A percentile compares a stretch with the other conserved stretches of the same genome.
Conservation (phyloP, 2,888 invertebrate species). For the Zhengitettix transpicula region DNA sequence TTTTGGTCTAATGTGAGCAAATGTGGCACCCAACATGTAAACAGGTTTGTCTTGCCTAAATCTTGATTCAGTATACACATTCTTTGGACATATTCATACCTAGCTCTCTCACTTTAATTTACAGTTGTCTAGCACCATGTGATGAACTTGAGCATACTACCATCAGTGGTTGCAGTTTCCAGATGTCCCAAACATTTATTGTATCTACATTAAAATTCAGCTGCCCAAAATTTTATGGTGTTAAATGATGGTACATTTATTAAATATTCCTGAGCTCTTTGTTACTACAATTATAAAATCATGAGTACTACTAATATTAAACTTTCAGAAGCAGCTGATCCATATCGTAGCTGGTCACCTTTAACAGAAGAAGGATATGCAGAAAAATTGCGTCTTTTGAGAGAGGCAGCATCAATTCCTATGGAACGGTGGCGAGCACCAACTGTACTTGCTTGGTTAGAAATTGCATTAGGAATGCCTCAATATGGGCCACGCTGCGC, state of each 20-base stretch:
- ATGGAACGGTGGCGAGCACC: conserved; percentile 85
- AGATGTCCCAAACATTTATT: too few species aligned
- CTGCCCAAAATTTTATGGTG: too few species aligned
- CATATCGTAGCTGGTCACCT: conserved; percentile 43
- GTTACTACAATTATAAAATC: not conserved
- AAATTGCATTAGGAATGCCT: conserved; percentile 86
- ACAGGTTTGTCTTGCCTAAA: not conserved
- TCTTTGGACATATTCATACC: too few species aligned
- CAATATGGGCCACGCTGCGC: conserved; percentile 80
- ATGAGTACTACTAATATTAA: not conserved
- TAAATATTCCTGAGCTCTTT: not conserved
- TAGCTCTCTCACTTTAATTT: too few species aligned
- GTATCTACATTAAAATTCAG: too few species aligned
- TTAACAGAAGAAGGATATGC: conserved; percentile 55
- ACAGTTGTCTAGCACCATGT: too few species aligned
- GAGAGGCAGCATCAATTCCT: conserved; percentile 70
- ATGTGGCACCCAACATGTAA: not conserved
- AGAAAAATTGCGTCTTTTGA: conserved; percentile 55
- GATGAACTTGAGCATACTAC: too few species aligned
- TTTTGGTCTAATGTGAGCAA: too few species aligned
- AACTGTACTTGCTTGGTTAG: conserved; percentile 87
- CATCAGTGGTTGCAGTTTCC: too few species aligned
- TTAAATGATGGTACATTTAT: too few species aligned
- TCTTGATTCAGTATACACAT: too few species aligned
- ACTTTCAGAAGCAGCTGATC: conserved; percentile 17